Evolutionary conservation across 2,113 vertebrate species (phyloP).

Genomic region (pig (Sus scrofa)): DNA sequence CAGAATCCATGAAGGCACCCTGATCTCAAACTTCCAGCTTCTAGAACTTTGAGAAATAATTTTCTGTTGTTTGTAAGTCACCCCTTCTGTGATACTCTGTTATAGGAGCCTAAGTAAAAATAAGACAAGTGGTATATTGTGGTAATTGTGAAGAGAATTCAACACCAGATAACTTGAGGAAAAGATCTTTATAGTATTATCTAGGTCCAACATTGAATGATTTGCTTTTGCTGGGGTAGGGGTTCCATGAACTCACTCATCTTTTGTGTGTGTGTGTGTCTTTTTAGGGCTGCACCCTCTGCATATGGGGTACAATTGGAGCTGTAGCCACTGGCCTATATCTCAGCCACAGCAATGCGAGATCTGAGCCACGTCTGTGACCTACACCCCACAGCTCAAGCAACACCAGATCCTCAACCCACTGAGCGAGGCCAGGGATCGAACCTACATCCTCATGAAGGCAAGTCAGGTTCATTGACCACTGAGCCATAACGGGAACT

Average conservation of each 20-base stretch:
- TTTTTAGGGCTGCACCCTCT: no score
- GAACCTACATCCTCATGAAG: no score
- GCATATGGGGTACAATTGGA: no score
- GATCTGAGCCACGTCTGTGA: no score
- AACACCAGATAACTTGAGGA: not conserved
- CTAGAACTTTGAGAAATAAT: not conserved
- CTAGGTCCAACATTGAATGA: not conserved
- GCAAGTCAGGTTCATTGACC: no score
- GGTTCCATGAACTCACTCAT: not conserved
- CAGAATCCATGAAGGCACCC: not conserved
- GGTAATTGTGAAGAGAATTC: not conserved
- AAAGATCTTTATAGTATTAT: not conserved
- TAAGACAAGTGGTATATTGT: not conserved
- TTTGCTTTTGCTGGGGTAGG: not conserved
- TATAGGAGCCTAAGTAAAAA: not conserved
- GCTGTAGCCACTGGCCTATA: no score
- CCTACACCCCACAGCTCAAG: no score
- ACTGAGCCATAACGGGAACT: no score
- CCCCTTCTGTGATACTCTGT: not conserved
- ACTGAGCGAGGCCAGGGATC: no score
- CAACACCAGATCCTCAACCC: no score
- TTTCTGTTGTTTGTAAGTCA: not conserved
- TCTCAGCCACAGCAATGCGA: no score
- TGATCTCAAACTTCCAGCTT: not conserved
- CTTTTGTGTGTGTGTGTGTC: not conserved